A percentile compares a stretch with the other conserved stretches of the same genome.
Evolutionary conservation across 2,888 invertebrate species (phyloP).

Genomic region (Drosophila anomelani): DNA sequence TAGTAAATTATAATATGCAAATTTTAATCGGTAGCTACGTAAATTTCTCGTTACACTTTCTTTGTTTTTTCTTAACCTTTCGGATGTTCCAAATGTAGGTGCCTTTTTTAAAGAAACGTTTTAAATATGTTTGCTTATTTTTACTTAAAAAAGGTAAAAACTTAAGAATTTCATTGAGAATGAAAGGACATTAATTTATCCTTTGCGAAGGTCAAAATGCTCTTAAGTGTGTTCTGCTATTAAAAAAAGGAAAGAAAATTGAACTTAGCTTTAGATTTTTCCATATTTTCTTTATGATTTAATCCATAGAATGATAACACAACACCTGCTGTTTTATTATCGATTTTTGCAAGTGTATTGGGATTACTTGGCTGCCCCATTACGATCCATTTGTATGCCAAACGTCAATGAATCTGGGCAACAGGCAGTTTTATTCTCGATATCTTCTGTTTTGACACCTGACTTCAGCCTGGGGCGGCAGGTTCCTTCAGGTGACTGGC

Average conservation of each 20-base stretch:
- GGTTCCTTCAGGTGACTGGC: constrained; percentile 47
- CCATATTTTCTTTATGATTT: neutral
- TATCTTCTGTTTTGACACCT: constrained; percentile 45
- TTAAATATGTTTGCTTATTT: neutral
- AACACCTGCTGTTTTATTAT: neutral
- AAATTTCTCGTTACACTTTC: neutral
- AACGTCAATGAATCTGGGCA: constrained; percentile 33
- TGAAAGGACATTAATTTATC: too few relatives aligned
- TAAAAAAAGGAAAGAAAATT: too few relatives aligned
- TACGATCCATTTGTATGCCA: constrained; percentile 59
- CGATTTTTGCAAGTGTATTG: neutral
- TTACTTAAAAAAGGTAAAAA: neutral
- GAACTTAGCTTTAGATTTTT: too few relatives aligned
- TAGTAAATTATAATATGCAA: constrained; percentile 2
- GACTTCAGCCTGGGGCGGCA: constrained; percentile 19
- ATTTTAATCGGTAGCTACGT: constrained; percentile 15
- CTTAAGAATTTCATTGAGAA: neutral
- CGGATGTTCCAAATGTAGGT: neutral
- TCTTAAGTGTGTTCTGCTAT: neutral
- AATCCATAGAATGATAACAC: neutral
- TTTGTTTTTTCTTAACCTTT: neutral
- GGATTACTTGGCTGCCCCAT: neutral
- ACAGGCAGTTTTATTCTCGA: constrained; percentile 20
- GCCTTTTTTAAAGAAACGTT: too few relatives aligned
- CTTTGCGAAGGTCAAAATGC: too few relatives aligned